phyloP scores from a whole-genome alignment of 2,888 invertebrate genomes.

The Caenorhabditis macrosperma region DNA sequence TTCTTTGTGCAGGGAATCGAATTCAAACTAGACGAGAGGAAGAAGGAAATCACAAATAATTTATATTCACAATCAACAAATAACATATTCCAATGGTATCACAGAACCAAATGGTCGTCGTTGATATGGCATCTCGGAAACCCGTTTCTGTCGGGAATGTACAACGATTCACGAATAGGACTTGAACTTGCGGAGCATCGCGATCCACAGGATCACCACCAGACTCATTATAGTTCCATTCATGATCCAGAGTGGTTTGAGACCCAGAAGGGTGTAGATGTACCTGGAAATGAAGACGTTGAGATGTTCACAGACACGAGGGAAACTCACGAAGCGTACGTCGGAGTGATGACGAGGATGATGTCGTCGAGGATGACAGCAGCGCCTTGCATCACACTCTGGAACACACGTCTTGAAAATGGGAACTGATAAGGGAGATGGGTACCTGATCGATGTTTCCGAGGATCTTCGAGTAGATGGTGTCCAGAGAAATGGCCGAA shows the following conservation, averaged over 20 bases:
- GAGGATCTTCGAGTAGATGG: slow-evolving; percentile 60
- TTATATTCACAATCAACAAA: neutral
- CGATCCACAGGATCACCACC: slow-evolving; percentile 48
- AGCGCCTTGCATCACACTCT: slow-evolving; percentile 63
- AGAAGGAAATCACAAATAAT: neutral
- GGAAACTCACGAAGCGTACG: slow-evolving; percentile 56
- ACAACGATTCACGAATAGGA: slow-evolving; percentile 22
- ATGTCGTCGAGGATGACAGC: slow-evolving; percentile 58
- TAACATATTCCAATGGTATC: neutral
- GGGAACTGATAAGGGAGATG: too few relatives aligned
- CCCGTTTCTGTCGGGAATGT: slow-evolving; percentile 22
- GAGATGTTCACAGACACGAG: slow-evolving; percentile 48
- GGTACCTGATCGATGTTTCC: slow-evolving; percentile 61
- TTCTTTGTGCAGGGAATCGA: neutral
- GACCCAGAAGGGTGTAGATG: slow-evolving; percentile 56
- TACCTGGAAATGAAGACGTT: slow-evolving; percentile 32
- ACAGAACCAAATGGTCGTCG: slow-evolving; percentile 4
- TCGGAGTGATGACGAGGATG: slow-evolving; percentile 51
- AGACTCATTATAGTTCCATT: slow-evolving; percentile 56
- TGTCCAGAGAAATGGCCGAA: slow-evolving; percentile 50
- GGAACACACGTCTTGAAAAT: neutral
- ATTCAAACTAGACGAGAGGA: neutral
- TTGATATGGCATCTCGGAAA: slow-evolving; percentile 21
- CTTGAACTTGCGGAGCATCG: slow-evolving; percentile 50
- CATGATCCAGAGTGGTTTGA: slow-evolving; percentile 60